Conservation (phyloP, 2,888 invertebrate genomes). For the Pandemis cinnamomeana region DNA sequence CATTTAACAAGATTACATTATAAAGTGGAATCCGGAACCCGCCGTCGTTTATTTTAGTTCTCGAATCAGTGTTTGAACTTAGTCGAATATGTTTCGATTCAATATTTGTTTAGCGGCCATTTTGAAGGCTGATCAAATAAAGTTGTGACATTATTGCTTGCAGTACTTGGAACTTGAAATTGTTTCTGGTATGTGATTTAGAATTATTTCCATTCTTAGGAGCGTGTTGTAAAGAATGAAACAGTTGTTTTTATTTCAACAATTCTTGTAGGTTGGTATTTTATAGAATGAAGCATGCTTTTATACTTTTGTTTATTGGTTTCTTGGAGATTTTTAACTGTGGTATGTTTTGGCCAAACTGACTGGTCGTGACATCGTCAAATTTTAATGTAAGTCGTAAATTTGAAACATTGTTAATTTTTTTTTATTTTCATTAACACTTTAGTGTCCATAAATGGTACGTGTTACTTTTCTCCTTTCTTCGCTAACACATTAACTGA, state of each 20-base stretch:
- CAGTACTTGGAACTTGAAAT: slow-evolving; percentile 36
- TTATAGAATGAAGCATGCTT: background rate
- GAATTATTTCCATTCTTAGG: slow-evolving; percentile 34
- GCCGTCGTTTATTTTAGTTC: slow-evolving; percentile 1
- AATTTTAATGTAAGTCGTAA: too few relatives aligned
- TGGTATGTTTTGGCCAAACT: too few relatives aligned
- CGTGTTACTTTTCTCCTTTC: background rate
- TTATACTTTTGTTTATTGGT: too few relatives aligned
- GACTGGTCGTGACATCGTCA: too few relatives aligned
- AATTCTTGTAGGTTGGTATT: background rate
- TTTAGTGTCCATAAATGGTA: background rate
- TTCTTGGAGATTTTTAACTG: too few relatives aligned
- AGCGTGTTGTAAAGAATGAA: slow-evolving; percentile 9
- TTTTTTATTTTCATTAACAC: background rate
- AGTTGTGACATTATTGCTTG: slow-evolving; percentile 50
- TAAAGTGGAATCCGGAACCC: background rate
- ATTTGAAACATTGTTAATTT: too few relatives aligned
- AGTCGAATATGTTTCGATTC: slow-evolving; percentile 54
- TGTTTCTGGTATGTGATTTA: slow-evolving; percentile 29
- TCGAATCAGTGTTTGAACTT: slow-evolving; percentile 51
- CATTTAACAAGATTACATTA: background rate
- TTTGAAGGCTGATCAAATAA: slow-evolving; percentile 61
- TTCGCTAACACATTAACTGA: background rate
- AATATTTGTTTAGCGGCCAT: slow-evolving; percentile 57
- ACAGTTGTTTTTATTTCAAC: background rate